A percentile compares a stretch with the other conserved stretches of the same genome.
These are phyloP conservation scores for Euphysa ruthae DNA, from an alignment of 30 jellyfish, hydroid and myxozoan species.

Conservation along the genomic window DNA sequence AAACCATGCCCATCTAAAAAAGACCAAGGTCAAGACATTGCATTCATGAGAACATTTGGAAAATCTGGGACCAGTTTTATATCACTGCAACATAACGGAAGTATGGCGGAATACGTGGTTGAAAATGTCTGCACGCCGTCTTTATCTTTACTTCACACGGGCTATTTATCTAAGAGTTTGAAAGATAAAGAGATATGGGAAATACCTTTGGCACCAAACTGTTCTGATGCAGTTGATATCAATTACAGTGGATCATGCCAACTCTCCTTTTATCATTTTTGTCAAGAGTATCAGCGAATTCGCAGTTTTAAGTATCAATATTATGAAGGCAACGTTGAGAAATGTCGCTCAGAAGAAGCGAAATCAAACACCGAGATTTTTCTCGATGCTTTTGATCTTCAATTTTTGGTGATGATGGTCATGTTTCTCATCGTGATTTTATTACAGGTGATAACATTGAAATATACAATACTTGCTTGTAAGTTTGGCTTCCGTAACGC, in stretches of 20 bases:
- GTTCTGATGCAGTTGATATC: conserved; percentile 9
- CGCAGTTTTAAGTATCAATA: background rate
- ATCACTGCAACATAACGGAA: background rate
- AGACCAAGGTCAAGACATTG: background rate
- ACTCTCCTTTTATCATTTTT: background rate
- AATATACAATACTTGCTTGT: no score
- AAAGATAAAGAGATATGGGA: background rate
- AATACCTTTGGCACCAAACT: conserved; percentile 14
- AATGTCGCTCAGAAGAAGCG: background rate
- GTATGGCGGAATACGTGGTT: background rate
- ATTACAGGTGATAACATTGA: no score
- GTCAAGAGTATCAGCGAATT: conserved; percentile 1
- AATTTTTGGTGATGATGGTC: no score
- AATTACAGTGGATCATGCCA: conserved; percentile 5
- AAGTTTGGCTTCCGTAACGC: no score
- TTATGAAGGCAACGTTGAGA: conserved; percentile 21
- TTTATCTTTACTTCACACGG: background rate
- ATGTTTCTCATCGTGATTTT: no score
- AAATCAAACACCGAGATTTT: no score
- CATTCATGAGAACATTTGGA: background rate
- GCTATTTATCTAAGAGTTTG: background rate
- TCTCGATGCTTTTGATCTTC: no score
- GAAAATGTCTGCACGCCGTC: background rate
- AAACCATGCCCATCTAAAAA: background rate
- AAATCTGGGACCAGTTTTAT: background rate